A percentile compares a stretch with the other conserved stretches of the same genome.
phyloP scores from a whole-genome alignment of 2,888 invertebrate species.

The Gastrophysa polygoni region DNA sequence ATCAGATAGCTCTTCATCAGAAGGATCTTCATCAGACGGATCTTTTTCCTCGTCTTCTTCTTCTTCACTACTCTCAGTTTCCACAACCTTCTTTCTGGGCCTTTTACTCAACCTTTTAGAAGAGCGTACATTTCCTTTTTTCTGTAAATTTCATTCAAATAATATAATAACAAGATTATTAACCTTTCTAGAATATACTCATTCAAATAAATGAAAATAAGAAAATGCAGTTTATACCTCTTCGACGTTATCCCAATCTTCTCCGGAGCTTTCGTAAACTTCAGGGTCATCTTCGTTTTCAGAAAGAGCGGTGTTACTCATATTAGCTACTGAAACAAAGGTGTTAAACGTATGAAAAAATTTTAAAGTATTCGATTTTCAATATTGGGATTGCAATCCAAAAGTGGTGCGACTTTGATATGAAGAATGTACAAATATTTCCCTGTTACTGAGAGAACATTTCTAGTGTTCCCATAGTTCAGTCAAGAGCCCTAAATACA shows the following conservation, averaged over 20 bases:
- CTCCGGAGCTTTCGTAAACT: slow-evolving; percentile 53
- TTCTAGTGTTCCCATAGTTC: too few relatives aligned
- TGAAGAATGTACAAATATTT: too few relatives aligned
- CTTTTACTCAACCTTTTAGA: slow-evolving; percentile 42
- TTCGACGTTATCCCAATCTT: slow-evolving; percentile 50
- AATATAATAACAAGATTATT: not conserved
- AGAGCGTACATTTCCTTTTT: slow-evolving; percentile 46
- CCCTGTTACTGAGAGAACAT: too few relatives aligned
- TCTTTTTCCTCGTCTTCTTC: too few relatives aligned
- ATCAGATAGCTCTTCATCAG: slow-evolving; percentile 19
- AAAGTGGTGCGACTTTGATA: too few relatives aligned
- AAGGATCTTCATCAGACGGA: not conserved
- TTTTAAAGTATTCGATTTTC: too few relatives aligned
- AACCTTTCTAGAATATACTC: not conserved
- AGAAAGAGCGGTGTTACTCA: slow-evolving; percentile 40
- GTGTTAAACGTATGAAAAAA: too few relatives aligned
- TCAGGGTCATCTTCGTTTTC: slow-evolving; percentile 56
- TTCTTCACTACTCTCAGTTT: slow-evolving; percentile 32
- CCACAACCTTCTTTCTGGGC: slow-evolving; percentile 12
- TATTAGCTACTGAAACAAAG: not conserved
- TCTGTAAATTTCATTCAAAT: slow-evolving; percentile 36
- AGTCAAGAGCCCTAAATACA: too few relatives aligned
- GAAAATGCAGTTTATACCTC: too few relatives aligned
- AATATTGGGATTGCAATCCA: too few relatives aligned
- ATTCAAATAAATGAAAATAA: not conserved